Conservation (phyloP, 2,888 invertebrate genomes). For the Dermolepida albohirtum region DNA sequence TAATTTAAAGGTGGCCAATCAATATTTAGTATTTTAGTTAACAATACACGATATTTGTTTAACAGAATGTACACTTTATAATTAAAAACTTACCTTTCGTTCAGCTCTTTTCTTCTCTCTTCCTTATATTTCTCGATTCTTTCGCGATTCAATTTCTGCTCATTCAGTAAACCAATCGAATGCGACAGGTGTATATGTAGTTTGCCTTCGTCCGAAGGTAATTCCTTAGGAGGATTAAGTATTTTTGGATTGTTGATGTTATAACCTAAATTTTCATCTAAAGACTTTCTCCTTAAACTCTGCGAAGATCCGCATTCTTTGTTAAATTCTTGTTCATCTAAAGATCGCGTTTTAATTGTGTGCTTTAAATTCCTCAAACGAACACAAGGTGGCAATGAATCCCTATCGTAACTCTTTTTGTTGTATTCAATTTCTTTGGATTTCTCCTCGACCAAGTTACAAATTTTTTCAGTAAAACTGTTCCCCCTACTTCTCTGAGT, state of each 20-base stretch:
- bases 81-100: conserved; percentile 75
- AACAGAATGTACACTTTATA: too few relatives aligned
- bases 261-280: conserved; percentile 65
- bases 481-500: conserved; percentile 5
- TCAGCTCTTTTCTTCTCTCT: conserved; percentile 84
- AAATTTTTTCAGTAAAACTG: conserved; percentile 38
- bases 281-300: conserved; percentile 68
- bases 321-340: conserved; percentile 80
- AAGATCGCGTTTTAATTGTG: conserved; percentile 74
- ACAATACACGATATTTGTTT: too few relatives aligned
- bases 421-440: conserved; percentile 14
- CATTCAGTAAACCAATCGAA: conserved; percentile 52
- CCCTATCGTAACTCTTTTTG: conserved; percentile 48
- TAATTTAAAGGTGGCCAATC: too few relatives aligned
- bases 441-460: conserved; percentile 34
- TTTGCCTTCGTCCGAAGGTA: conserved; percentile 63
- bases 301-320: conserved; percentile 70
- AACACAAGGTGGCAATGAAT: conserved; percentile 70
- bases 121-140: conserved; percentile 92
- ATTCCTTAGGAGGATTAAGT: conserved; percentile 69
- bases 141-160: conserved; percentile 75
- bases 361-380: conserved; percentile 74
- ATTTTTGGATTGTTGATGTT: conserved; percentile 63
- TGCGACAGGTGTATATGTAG: conserved; percentile 9
- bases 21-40: too few relatives aligned